Conservation (phyloP, 2,888 invertebrate genomes). For the Seira musarum region DNA sequence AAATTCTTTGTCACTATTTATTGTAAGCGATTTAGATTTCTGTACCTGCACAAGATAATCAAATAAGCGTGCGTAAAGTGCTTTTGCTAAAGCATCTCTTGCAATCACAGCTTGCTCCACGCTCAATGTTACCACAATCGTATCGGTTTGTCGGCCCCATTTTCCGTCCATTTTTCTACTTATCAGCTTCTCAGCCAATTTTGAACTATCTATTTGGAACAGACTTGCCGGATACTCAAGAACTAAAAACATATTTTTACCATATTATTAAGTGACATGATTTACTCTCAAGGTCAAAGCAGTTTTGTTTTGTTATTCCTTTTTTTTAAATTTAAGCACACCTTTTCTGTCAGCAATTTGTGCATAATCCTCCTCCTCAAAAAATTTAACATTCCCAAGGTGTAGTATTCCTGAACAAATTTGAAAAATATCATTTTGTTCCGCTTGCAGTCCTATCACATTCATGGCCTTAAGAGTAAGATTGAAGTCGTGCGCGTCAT, state of each 20-base stretch:
- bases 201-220: constrained; percentile 76
- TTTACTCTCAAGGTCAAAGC: too few species aligned
- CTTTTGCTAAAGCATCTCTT: constrained; percentile 79
- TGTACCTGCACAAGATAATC: constrained; percentile 77
- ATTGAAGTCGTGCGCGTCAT: constrained; percentile 78
- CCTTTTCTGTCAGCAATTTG: constrained; percentile 76
- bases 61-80: constrained; percentile 78
- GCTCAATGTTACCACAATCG: constrained; percentile 78
- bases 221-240: constrained; percentile 78
- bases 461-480: constrained; percentile 74
- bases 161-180: constrained; percentile 79
- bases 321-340: too few species aligned
- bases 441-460: constrained; percentile 77
- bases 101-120: constrained; percentile 79
- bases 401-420: constrained; percentile 78
- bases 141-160: constrained; percentile 79
- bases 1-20: too few species aligned
- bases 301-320: too few species aligned
- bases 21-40: constrained; percentile 6
- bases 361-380: constrained; percentile 76
- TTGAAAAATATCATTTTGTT: constrained; percentile 75
- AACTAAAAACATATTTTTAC: too few species aligned
- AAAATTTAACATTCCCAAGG: constrained; percentile 78
- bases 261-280: too few species aligned
- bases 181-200: constrained; percentile 76